Conservation (phyloP, 2,113 vertebrate genomes). For the Pao palembangensis region DNA sequence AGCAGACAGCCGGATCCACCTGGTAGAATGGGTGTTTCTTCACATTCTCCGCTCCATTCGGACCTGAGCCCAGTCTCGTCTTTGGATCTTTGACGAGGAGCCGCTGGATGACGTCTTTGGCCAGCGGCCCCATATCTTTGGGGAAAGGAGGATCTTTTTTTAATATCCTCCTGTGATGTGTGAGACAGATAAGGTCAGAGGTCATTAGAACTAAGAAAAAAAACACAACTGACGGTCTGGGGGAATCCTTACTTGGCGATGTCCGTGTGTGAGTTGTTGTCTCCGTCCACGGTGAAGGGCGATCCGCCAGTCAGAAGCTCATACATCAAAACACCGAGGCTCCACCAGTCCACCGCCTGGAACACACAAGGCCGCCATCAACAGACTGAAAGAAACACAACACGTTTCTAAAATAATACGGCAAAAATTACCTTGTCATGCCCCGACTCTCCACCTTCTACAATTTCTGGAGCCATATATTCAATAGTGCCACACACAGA, state of each 20-base stretch:
- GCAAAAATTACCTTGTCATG: conserved; percentile 87
- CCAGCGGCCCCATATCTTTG: conserved; percentile 85
- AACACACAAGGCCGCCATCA: conserved; percentile 2
- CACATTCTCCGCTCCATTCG: conserved; percentile 84
- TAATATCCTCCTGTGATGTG: conserved; percentile 84
- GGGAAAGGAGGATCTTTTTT: conserved; percentile 97
- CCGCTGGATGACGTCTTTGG: conserved; percentile 90
- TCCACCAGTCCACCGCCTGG: conserved; percentile 99
- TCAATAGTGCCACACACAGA: conserved; percentile 97
- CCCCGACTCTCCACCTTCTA: conserved; percentile 89
- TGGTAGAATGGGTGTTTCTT: conserved; percentile 95
- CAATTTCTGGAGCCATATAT: conserved; percentile 98
- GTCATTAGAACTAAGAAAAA: conserved; percentile 1
- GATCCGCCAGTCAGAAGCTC: conserved; percentile 96
- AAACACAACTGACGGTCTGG: not conserved
- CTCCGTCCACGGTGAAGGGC: conserved; percentile 95
- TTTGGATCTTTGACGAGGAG: conserved; percentile 93
- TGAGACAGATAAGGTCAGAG: conserved; percentile 19
- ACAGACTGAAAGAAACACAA: conserved; percentile 4
- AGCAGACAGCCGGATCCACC: conserved; percentile 65
- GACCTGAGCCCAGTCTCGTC: conserved; percentile 89
- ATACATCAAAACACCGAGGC: conserved; percentile 96
- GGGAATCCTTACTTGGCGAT: conserved; percentile 86
- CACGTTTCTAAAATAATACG: conserved; percentile 3
- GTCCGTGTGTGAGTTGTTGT: conserved; percentile 95